Evolutionary conservation across 2,113 vertebrate species (phyloP).

Genomic region (Tragelaphus strepsiceros): DNA sequence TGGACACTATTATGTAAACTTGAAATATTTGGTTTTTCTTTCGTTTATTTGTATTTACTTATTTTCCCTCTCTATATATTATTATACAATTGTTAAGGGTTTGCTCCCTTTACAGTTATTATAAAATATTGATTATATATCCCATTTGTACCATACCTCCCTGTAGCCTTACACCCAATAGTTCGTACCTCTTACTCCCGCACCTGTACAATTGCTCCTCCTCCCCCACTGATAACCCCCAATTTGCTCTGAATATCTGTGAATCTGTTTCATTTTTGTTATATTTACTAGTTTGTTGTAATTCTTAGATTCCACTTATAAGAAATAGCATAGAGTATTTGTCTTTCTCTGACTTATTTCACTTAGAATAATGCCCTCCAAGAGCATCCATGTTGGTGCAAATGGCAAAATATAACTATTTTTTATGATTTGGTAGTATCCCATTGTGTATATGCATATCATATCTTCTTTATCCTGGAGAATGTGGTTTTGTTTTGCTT

Average conservation of each 20-base stretch:
- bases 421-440: background rate
- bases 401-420: background rate
- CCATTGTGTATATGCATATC: background rate
- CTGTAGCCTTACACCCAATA: background rate
- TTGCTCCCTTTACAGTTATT: background rate
- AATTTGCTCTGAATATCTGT: background rate
- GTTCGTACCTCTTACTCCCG: background rate
- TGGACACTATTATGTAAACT: background rate
- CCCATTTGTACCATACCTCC: background rate
- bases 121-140: background rate
- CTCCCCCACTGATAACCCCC: background rate
- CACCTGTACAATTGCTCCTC: background rate
- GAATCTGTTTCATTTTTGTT: background rate
- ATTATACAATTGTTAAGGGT: background rate
- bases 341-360: background rate
- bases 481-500: background rate
- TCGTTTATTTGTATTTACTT: background rate
- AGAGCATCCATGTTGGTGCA: background rate
- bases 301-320: background rate
- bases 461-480: background rate
- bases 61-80: background rate
- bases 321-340: background rate
- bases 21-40: background rate
- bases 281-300: background rate
- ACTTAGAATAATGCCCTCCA: background rate